Evolutionary conservation across 1,140 invertebrate genomes (phyloP).

Genomic region (Saccostrea echinata): DNA sequence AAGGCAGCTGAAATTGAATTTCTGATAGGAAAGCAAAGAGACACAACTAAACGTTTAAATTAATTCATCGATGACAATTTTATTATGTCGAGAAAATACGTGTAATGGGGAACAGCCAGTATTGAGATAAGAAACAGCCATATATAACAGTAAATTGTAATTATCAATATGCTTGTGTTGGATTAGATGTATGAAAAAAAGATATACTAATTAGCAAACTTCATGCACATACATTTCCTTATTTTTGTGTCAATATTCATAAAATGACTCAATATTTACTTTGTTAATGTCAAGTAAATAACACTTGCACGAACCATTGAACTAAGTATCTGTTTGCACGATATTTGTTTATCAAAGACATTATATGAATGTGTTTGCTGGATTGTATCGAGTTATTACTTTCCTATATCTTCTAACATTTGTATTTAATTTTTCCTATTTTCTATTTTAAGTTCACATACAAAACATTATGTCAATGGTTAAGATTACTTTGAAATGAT

Average conservation of each 20-base stretch:
- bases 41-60: too few species aligned
- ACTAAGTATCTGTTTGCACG: not conserved
- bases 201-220: not conserved
- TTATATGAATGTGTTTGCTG: not conserved
- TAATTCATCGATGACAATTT: too few species aligned
- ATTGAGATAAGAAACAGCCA: too few species aligned
- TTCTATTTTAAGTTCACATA: not conserved
- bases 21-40: too few species aligned
- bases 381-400: not conserved
- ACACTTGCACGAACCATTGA: not conserved
- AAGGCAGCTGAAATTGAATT: too few species aligned
- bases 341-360: not conserved
- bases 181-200: too few species aligned
- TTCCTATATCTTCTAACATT: not conserved
- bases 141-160: too few species aligned
- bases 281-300: not conserved
- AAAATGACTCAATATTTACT: conserved; percentile 2
- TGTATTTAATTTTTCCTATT: not conserved
- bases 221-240: not conserved
- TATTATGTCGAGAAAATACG: too few species aligned
- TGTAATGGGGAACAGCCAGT: too few species aligned
- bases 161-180: too few species aligned
- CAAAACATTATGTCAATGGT: not conserved
- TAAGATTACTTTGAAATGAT: not conserved
- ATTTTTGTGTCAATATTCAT: conserved; percentile 9